Base-by-base conservation (phyloP, 2,797 vertebrate species). In the Molossus alvarezi region DNA sequence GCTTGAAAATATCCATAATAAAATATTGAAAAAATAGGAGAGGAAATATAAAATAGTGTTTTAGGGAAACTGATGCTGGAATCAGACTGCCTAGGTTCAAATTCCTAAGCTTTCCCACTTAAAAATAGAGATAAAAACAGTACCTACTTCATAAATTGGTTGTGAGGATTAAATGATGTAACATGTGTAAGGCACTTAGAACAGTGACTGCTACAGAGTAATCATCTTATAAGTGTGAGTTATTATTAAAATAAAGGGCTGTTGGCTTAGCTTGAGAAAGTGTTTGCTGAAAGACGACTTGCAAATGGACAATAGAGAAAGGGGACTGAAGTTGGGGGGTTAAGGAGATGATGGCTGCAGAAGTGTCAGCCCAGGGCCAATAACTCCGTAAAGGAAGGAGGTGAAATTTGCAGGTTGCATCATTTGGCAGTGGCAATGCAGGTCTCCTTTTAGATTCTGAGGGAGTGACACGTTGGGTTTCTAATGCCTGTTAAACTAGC, bases 1-100 rank as follows among this genome's bases (percentile, higher is more conserved):
- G 53, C 76, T 77, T 95, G 58, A 85, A 94, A 94, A 96, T 94
- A 94, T 77, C 84, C 27, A 71, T 57, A 73, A 82, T 60, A 69
- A 93, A 86, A 75, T 86, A 17, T 72, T 88, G 53, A 48, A 51
- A n/a, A 90, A 90, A 53, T 17, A 95, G 37, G 51, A 80, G 21
- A 92, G 5, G 53, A 89, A 89, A 88, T 88, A 88, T 45, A 90
- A 82, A 60, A 85, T 90, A 91, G 83, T 91, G 21, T 10, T 48
- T 91, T 65, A 89, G 81, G 23, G 62, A 21, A 67, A 73, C n/a
- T 87, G 62, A 92, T 95, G 51, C n/a, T 90, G 29, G 75, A 96
- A 88, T 15, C 53, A 88, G 88, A 94, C 37, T 79, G 13, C 53
- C 53, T 82, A n/a, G 7, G 48, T 88, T 85, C 27, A 53, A 75